Conservation (phyloP, 2,888 invertebrate genomes). For the Morpho achilles region DNA sequence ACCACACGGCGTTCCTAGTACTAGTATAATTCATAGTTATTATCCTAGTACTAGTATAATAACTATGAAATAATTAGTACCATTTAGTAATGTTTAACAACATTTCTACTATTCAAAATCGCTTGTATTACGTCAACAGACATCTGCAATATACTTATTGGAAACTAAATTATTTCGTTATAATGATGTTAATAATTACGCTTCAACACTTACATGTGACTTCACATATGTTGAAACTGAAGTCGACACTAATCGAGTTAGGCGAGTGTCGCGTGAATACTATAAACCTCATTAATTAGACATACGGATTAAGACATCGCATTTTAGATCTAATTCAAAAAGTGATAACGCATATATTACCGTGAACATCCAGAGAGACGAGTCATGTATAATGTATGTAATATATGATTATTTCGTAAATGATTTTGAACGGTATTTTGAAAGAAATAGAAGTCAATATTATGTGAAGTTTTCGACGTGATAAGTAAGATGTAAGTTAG, state of each 20-base stretch:
- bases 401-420: background rate
- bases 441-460: too few relatives aligned
- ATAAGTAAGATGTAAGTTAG: conserved; percentile 8
- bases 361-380: background rate
- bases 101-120: too few relatives aligned
- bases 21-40: too few relatives aligned
- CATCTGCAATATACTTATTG: too few relatives aligned
- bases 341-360: conserved; percentile 3
- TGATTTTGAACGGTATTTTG: too few relatives aligned
- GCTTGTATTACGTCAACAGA: too few relatives aligned
- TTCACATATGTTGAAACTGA: conserved; percentile 12
- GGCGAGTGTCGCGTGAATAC: conserved; percentile 8
- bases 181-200: too few relatives aligned
- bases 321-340: conserved; percentile 7
- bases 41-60: too few relatives aligned
- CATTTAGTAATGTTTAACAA: too few relatives aligned
- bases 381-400: background rate
- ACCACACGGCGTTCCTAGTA: too few relatives aligned
- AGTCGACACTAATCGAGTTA: conserved; percentile 13
- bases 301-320: background rate
- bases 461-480: background rate
- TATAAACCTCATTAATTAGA: conserved; percentile 9
- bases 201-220: conserved; percentile 1
- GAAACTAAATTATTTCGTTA: too few relatives aligned
- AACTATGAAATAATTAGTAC: too few relatives aligned